These are phyloP conservation scores for Drosophila fuyamai DNA, from an alignment of 1,140 invertebrate genomes.

Conservation along the genomic window DNA sequence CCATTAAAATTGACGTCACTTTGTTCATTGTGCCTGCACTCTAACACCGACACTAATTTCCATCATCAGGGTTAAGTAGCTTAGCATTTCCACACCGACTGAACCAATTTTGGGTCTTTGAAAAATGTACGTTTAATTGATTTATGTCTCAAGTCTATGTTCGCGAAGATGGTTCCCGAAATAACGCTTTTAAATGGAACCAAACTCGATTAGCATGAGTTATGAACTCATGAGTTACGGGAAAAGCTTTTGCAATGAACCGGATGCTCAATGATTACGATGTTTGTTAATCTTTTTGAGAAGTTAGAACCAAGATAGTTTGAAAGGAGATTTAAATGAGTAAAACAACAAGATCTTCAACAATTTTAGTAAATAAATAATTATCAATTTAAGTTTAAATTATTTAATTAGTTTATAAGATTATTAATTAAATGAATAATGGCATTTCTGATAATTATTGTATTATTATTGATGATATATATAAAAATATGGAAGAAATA, in stretches of 20 bases:
- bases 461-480: no score
- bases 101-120: constrained; percentile 38
- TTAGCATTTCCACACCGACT: constrained; percentile 30
- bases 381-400: no score
- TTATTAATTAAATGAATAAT: no score
- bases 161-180: background rate
- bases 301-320: no score
- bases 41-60: constrained; percentile 43
- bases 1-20: constrained; percentile 72
- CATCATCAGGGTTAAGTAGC: constrained; percentile 51
- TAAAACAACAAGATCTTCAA: constrained; percentile 1
- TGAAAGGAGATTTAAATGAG: constrained; percentile 19
- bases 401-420: no score
- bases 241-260: constrained; percentile 25
- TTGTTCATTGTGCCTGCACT: constrained; percentile 36
- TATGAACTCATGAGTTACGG: background rate
- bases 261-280: no score
- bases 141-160: constrained; percentile 16
- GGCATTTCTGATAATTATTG: no score
- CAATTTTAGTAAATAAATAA: no score
- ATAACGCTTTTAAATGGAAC: background rate
- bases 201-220: constrained; percentile 5
- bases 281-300: no score
- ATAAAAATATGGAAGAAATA: no score
- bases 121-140: constrained; percentile 38